Evolutionary conservation across 2,888 invertebrate species (phyloP).

Genomic region (Phyllotreta striolata): DNA sequence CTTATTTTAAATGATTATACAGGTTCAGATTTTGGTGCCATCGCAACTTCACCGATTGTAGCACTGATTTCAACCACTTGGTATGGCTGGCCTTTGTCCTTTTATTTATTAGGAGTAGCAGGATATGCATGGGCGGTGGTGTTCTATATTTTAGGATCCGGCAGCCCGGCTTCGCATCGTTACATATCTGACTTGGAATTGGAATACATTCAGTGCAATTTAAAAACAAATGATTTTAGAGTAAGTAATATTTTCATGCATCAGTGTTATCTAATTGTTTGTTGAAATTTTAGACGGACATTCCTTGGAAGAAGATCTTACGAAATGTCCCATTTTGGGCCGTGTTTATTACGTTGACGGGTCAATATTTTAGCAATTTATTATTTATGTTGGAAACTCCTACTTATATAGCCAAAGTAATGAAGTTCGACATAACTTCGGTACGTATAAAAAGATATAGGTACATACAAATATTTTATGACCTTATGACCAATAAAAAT

Average conservation of each 20-base stretch:
- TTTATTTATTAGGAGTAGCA: conserved; percentile 22
- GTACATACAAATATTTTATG: neutral
- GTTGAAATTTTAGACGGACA: conserved; percentile 5
- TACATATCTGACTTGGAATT: conserved; percentile 15
- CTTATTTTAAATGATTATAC: neutral
- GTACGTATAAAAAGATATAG: conserved; percentile 9
- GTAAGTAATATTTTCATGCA: conserved; percentile 6
- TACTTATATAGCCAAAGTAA: conserved; percentile 23
- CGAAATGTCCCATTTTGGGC: conserved; percentile 16
- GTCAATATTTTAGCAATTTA: neutral
- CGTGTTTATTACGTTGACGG: conserved; percentile 6
- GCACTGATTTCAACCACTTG: conserved; percentile 22
- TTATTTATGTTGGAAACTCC: conserved; percentile 16
- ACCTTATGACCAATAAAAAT: too few relatives aligned
- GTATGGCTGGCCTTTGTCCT: conserved; percentile 24
- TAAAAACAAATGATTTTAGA: neutral
- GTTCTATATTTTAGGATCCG: conserved; percentile 22
- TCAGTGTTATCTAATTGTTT: neutral
- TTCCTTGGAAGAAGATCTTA: conserved; percentile 20
- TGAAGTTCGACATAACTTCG: conserved; percentile 16
- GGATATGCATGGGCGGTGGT: conserved; percentile 19
- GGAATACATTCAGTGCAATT: conserved; percentile 19
- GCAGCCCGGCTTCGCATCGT: conserved; percentile 12
- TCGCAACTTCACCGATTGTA: conserved; percentile 22
- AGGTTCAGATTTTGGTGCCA: conserved; percentile 23